Evolutionary conservation across 2,113 vertebrate species (phyloP), one percentile per base, ranked within the genome.

Genomic region (Periophthalmus modestus): DNA sequence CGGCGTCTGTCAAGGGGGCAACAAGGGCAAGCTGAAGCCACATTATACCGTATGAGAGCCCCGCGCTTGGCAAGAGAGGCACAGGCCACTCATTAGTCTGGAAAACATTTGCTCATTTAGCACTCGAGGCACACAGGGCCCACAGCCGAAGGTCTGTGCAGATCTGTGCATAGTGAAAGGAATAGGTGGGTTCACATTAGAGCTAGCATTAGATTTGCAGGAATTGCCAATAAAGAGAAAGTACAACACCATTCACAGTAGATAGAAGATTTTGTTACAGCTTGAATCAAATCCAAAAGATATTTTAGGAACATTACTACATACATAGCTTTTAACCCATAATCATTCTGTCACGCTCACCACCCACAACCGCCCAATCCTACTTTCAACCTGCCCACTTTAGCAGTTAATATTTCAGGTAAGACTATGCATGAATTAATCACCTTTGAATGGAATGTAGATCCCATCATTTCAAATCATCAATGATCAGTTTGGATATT

Each of bases 21-120:
- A 83, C 84, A 82, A 82, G 77, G 81, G 72, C 82, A 84, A 68
- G 84, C 77, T 71, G 71, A 78, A 82, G 66, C 80, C 66, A 66
- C 65, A 66, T 21, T 47, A 67, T 71, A 79, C 72, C 80, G 79
- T 62, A 69, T 63, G 43, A 69, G 76, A 80, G 75, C 72, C 73
- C 55, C 73, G 69, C 34, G 74, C 74, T 81, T 78, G 75, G 79
- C 78, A 79, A 24, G 72, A 69, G 36, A 63, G 43, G 75, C 82
- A 79, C 61, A 72, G 63, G 73, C 73, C 23, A 3, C 82, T 87
- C 85, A 85, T 84, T 87, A 84, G 82, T 81, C 73, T 43, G 19
- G 68, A 79, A 72, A 50, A 79, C 78, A 76, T 69, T 84, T 59
- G 73, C 59, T 74, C 52, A 79, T 81, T 84, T 77, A 76, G 79